Percentiles rank a stretch among this genome's conserved stretches.
Evolutionary conservation across 2,113 vertebrate species (phyloP).

Genomic region (Psammodynastes pulverulentus): DNA sequence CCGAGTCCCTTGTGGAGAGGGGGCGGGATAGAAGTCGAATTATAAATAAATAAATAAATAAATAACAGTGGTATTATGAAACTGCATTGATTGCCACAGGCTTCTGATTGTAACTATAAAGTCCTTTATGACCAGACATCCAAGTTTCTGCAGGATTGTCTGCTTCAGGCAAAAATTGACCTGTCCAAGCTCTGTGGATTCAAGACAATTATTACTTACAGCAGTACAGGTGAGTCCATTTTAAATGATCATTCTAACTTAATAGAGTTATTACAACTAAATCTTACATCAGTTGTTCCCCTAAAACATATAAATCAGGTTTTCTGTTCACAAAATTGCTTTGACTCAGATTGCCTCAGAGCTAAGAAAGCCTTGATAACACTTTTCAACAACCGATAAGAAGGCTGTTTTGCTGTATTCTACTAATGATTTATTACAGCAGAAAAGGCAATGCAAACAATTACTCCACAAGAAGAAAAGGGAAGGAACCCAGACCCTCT

Average conservation of each 20-base stretch:
- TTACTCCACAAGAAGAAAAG: background rate
- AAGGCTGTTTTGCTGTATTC: background rate
- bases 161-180: background rate
- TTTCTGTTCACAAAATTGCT: background rate
- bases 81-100: background rate
- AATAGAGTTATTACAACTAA: background rate
- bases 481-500: background rate
- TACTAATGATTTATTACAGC: background rate
- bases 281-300: background rate
- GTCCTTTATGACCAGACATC: background rate
- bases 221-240: background rate
- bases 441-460: background rate
- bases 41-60: too few relatives aligned
- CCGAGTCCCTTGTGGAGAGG: too few relatives aligned
- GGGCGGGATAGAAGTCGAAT: too few relatives aligned
- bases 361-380: background rate
- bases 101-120: background rate
- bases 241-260: background rate
- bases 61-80: too few relatives aligned
- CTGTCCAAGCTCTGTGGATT: background rate
- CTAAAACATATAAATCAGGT: background rate
- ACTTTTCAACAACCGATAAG: background rate
- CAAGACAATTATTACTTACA: background rate
- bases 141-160: background rate
- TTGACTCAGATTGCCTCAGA: background rate